A percentile compares a stretch with the other conserved stretches of the same genome.
These are phyloP conservation scores for Myripristis jacobus DNA, from an alignment of 2,797 vertebrate species.

Conservation along the genomic window DNA sequence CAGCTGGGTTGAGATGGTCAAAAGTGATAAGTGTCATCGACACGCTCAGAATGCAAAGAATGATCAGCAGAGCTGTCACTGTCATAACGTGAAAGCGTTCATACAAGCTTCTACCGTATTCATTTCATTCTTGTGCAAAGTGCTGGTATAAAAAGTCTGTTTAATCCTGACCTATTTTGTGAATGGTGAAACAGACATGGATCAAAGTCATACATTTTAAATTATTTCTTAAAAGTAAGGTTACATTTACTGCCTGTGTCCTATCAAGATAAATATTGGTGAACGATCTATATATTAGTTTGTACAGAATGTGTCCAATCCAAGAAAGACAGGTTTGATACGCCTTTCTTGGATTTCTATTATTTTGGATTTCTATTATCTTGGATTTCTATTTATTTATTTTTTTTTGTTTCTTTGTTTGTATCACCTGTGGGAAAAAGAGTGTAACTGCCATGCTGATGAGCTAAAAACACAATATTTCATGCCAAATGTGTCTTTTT, in stretches of 20 bases:
- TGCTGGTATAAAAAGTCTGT: slow-evolving; percentile 20
- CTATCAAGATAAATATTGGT: background rate
- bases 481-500: background rate
- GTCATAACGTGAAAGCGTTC: slow-evolving; percentile 36
- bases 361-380: no score
- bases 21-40: slow-evolving; percentile 47
- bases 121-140: slow-evolving; percentile 14
- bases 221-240: background rate
- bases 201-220: background rate
- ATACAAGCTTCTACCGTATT: slow-evolving; percentile 38
- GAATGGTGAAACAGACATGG: background rate
- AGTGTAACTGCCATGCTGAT: background rate
- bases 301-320: background rate
- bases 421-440: background rate
- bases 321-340: slow-evolving; percentile 1
- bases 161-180: background rate
- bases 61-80: slow-evolving; percentile 39
- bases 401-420: no score
- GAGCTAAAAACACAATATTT: background rate
- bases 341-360: no score
- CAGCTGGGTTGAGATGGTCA: slow-evolving; percentile 55
- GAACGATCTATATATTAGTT: background rate
- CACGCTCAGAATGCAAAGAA: slow-evolving; percentile 55
- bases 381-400: no score
- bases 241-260: background rate